phyloP scores from a whole-genome alignment of 2,888 invertebrate species.

The Seira musarum region DNA sequence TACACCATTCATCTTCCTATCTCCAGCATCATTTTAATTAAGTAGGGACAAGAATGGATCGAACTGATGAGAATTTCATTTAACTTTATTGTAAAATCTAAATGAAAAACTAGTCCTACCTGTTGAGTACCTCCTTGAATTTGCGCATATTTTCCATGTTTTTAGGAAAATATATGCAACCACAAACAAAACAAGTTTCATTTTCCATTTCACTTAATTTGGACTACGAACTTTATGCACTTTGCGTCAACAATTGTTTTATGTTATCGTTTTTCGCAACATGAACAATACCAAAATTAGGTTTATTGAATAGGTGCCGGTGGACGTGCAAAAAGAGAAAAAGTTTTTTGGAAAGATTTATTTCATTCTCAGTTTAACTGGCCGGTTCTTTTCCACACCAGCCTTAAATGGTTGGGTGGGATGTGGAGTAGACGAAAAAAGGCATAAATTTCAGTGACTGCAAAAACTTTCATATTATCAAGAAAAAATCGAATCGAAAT shows the following conservation, averaged over 20 bases:
- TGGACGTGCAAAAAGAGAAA: no score
- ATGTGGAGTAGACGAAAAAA: background rate
- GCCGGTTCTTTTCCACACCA: background rate
- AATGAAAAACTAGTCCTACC: conserved; percentile 4
- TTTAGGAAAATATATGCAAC: background rate
- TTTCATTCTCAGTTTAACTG: no score
- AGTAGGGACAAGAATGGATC: no score
- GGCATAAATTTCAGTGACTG: background rate
- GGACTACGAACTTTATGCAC: background rate
- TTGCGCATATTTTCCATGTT: background rate
- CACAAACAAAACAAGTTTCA: background rate
- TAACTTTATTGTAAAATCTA: background rate
- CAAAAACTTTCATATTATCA: background rate
- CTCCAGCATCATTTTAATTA: no score
- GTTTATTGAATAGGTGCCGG: no score
- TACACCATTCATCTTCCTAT: no score
- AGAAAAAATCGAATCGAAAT: background rate
- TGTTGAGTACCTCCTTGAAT: background rate
- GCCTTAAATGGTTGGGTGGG: background rate
- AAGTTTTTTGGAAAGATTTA: no score
- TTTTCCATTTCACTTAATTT: background rate
- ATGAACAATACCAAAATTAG: no score
- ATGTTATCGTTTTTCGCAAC: no score
- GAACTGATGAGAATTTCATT: no score
- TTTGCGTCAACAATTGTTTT: no score